Conservation (phyloP, 2,797 vertebrate genomes). For the Octomys mimax region DNA sequence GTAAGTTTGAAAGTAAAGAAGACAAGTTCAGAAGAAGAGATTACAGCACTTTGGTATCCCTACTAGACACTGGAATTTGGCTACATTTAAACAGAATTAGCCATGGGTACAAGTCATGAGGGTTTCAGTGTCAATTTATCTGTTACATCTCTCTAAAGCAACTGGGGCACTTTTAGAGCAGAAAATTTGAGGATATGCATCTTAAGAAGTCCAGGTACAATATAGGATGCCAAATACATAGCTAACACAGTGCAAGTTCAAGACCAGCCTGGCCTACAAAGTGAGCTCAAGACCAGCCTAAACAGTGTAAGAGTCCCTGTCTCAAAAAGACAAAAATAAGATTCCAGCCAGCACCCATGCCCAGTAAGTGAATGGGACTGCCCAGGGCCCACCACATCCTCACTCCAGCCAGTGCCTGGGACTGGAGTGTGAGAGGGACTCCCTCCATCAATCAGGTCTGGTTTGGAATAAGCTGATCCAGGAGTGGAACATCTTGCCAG, state of each 20-base stretch:
- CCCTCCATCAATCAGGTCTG: too few relatives aligned
- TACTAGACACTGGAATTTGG: background rate
- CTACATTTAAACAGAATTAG: conserved; percentile 11
- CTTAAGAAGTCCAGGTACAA: conserved; percentile 34
- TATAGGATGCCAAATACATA: background rate
- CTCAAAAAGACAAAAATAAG: too few relatives aligned
- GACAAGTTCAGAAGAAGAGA: background rate
- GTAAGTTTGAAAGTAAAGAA: conserved; percentile 3
- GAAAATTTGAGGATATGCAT: background rate
- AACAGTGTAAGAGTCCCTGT: too few relatives aligned
- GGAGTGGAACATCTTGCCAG: too few relatives aligned
- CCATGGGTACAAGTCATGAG: background rate
- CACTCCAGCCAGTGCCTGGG: too few relatives aligned
- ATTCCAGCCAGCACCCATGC: too few relatives aligned
- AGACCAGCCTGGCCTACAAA: too few relatives aligned
- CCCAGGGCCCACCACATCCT: too few relatives aligned
- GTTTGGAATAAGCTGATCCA: too few relatives aligned
- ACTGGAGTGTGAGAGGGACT: too few relatives aligned
- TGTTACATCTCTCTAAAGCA: conserved; percentile 42
- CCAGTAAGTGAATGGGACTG: too few relatives aligned
- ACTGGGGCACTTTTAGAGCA: conserved; percentile 32
- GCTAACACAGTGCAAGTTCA: background rate
- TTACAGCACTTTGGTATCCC: conserved; percentile 8
- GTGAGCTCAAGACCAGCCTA: too few relatives aligned
- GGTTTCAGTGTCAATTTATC: background rate